Percentiles rank a stretch among this genome's conserved stretches.
These are phyloP conservation scores for Halesus radiatus DNA, from an alignment of 1,140 invertebrate species.

Conservation along the genomic window DNA sequence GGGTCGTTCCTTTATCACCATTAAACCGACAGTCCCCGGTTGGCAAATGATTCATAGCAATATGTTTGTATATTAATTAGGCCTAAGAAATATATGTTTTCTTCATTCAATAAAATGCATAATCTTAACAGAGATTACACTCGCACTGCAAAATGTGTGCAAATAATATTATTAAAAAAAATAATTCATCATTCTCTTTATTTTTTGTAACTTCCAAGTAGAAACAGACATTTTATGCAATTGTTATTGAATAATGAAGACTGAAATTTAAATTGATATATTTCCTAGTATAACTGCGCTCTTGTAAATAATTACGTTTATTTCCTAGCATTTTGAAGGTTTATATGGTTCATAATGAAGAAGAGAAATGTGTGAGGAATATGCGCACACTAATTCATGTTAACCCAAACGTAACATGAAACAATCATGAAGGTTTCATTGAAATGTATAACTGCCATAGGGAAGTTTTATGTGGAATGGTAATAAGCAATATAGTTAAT, in stretches of 20 bases:
- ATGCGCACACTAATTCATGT: background rate
- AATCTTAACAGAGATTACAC: background rate
- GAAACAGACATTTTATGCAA: no score
- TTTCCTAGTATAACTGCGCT: background rate
- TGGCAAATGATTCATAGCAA: slow-evolving; percentile 5
- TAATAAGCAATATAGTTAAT: no score
- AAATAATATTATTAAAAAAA: slow-evolving; percentile 10
- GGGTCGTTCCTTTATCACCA: background rate
- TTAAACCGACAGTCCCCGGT: background rate
- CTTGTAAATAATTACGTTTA: slow-evolving; percentile 16
- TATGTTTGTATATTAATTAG: slow-evolving; percentile 2
- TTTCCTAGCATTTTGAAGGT: no score
- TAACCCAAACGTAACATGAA: background rate
- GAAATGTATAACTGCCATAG: no score
- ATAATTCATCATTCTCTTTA: slow-evolving; percentile 3
- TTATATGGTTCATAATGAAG: no score
- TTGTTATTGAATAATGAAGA: slow-evolving; percentile 22
- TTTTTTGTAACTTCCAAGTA: background rate
- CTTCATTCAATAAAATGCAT: background rate
- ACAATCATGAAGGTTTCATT: no score
- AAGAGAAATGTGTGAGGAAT: background rate
- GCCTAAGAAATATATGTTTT: slow-evolving; percentile 13
- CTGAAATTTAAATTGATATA: slow-evolving; percentile 30
- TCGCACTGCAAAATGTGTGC: background rate
- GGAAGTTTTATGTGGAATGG: no score